A percentile compares a stretch with the other conserved stretches of the same genome.
These are phyloP conservation scores for Procambarus clarkii DNA, from an alignment of 1,140 invertebrate species.

Conservation along the genomic window DNA sequence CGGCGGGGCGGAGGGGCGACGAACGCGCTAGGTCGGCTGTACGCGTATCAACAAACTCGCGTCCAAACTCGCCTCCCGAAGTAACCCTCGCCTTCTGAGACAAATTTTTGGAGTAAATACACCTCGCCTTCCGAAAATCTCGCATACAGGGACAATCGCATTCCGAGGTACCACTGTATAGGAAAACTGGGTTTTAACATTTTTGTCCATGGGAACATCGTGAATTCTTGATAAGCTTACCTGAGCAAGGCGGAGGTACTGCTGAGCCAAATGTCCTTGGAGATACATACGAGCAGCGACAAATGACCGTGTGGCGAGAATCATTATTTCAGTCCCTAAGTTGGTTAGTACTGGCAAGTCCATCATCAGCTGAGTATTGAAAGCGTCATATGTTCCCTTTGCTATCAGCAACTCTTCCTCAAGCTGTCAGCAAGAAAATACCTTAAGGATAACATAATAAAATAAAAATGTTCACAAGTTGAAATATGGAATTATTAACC, in stretches of 20 bases:
- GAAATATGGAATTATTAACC: background rate
- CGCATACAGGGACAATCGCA: no score
- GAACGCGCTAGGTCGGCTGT: no score
- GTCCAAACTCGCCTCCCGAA: no score
- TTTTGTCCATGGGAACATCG: no score
- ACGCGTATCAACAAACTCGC: no score
- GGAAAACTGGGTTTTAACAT: no score
- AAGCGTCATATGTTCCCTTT: slow-evolving; percentile 54
- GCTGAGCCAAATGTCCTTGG: slow-evolving; percentile 46
- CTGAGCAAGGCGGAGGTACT: slow-evolving; percentile 53
- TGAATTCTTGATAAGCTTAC: background rate
- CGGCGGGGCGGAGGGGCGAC: no score
- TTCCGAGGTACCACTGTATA: no score
- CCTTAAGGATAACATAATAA: no score
- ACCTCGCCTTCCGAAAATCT: no score
- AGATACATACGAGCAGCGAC: slow-evolving; percentile 57
- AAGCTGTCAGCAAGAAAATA: slow-evolving; percentile 25
- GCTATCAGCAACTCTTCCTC: slow-evolving; percentile 43
- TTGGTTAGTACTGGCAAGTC: slow-evolving; percentile 43
- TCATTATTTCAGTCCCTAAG: slow-evolving; percentile 33
- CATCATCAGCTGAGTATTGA: slow-evolving; percentile 61
- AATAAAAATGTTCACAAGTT: background rate
- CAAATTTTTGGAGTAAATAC: no score
- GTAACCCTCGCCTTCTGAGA: no score
- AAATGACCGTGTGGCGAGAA: slow-evolving; percentile 29